Conservation (phyloP, 2,888 invertebrate genomes). For the Charanyca ferruginea region DNA sequence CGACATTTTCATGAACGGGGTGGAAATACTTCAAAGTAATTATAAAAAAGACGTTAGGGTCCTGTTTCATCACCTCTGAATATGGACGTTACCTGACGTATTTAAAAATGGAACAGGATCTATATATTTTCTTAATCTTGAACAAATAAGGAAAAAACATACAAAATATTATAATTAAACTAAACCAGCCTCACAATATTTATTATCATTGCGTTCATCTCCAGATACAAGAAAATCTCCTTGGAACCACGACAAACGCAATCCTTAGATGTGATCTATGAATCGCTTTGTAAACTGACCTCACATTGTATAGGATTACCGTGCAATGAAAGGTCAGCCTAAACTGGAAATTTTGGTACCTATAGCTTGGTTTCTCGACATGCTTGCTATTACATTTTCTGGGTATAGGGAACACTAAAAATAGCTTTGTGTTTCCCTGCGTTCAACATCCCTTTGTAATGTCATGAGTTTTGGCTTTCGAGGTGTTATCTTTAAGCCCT, state of each 20-base stretch:
- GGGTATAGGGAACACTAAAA: conserved; percentile 41
- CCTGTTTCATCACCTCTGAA: too few species aligned
- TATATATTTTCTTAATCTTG: neutral
- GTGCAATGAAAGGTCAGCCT: neutral
- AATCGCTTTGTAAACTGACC: neutral
- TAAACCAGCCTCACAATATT: conserved; percentile 6
- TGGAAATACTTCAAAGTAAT: neutral
- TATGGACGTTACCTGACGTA: too few species aligned
- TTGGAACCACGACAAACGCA: conserved; percentile 10
- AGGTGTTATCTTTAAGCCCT: conserved; percentile 31
- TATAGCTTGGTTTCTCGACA: neutral
- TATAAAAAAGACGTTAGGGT: too few species aligned
- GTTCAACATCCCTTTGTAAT: conserved; percentile 35
- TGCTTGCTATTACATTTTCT: conserved; percentile 26
- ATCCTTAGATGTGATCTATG: conserved; percentile 33
- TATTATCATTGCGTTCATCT: conserved; percentile 36
- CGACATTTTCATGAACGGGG: neutral
- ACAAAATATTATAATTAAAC: neutral
- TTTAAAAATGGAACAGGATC: too few species aligned
- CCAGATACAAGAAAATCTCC: conserved; percentile 25
- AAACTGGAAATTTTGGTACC: neutral
- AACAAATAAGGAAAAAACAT: neutral
- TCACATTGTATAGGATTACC: neutral
- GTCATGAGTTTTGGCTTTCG: conserved; percentile 47
- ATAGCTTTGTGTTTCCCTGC: conserved; percentile 43